Evolutionary conservation across 2,113 vertebrate genomes (phyloP).

Genomic region (Paedocypris sp.): DNA sequence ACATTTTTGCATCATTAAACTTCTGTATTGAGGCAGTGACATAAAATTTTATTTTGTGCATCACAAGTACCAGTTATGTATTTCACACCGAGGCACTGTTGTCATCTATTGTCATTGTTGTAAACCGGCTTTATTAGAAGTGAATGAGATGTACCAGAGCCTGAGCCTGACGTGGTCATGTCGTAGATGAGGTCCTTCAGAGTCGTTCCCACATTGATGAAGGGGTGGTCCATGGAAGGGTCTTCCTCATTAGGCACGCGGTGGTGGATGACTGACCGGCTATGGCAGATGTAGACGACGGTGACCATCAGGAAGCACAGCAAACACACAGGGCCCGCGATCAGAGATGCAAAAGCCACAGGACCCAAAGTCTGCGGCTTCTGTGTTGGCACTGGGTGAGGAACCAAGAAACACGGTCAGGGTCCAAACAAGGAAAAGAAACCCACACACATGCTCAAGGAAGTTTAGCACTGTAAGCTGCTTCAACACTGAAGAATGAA

Average conservation of each 20-base stretch:
- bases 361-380: constrained; percentile 69
- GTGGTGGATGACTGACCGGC: constrained; percentile 80
- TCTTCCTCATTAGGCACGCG: constrained; percentile 94
- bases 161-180: constrained; percentile 95
- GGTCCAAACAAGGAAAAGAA: too few relatives aligned
- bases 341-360: constrained; percentile 84
- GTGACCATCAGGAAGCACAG: constrained; percentile 87
- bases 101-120: too few relatives aligned
- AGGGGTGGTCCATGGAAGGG: constrained; percentile 85
- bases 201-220: constrained; percentile 89
- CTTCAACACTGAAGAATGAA: too few relatives aligned
- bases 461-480: too few relatives aligned
- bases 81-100: too few relatives aligned
- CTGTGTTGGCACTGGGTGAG: constrained; percentile 31
- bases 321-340: constrained; percentile 88
- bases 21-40: too few relatives aligned
- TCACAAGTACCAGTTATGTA: too few relatives aligned
- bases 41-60: too few relatives aligned
- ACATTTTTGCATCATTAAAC: too few relatives aligned
- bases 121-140: too few relatives aligned
- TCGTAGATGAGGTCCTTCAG: constrained; percentile 97
- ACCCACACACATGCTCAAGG: too few relatives aligned
- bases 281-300: constrained; percentile 88
- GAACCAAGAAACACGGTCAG: too few relatives aligned
- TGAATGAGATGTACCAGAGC: constrained; percentile 68